These are phyloP conservation scores for Perodicticus potto DNA, from an alignment of 2,797 vertebrate genomes.

Conservation along the genomic window DNA sequence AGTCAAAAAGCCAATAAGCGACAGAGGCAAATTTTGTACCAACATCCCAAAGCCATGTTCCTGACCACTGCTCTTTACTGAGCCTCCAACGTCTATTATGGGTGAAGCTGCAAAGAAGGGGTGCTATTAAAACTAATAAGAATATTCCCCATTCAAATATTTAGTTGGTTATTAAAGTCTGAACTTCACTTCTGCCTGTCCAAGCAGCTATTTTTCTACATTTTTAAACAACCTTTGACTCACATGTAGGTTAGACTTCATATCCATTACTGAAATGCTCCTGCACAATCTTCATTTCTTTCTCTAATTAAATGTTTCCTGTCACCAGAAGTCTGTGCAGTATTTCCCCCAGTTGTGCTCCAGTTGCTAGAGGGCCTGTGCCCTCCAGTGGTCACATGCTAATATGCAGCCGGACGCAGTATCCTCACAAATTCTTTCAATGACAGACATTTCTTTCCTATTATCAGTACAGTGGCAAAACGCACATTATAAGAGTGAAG, in stretches of 20 bases:
- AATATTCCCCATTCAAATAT: not conserved
- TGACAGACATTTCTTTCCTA: not conserved
- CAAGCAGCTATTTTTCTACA: not conserved
- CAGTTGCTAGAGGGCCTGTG: not conserved
- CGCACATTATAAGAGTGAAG: not conserved
- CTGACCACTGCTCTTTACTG: not conserved
- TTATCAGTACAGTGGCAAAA: not conserved
- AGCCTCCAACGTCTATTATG: not conserved
- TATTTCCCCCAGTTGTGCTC: not conserved
- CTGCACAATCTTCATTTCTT: not conserved
- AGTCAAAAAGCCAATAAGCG: not conserved
- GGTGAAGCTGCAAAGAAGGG: not conserved
- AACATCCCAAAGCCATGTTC: not conserved
- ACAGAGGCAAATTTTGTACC: not conserved
- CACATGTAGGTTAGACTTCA: not conserved
- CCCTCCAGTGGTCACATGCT: conserved; percentile 52
- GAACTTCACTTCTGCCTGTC: not conserved
- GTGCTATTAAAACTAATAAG: not conserved
- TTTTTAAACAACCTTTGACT: not conserved
- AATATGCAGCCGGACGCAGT: not conserved
- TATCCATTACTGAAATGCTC: not conserved
- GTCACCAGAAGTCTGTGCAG: not conserved
- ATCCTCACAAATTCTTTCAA: not conserved
- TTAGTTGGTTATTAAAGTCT: not conserved
- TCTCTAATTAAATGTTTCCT: not conserved